Conservation (phyloP, 2,113 vertebrate species). For the Plectropomus leopardus region DNA sequence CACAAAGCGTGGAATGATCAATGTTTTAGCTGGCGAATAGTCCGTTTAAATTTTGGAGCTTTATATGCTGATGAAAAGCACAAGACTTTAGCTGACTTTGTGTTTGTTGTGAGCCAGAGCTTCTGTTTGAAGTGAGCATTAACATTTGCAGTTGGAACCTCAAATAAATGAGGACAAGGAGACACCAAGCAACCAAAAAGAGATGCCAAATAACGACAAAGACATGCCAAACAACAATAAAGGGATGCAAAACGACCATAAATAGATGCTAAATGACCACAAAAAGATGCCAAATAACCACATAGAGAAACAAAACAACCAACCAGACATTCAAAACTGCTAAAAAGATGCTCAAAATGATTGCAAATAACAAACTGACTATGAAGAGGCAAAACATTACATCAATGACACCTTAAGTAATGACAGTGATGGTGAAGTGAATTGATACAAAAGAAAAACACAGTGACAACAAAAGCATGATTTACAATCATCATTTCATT, state of each 20-base stretch:
- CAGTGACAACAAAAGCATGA: too few species aligned
- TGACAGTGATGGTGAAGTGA: too few species aligned
- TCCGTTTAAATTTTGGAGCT: slow-evolving; percentile 25
- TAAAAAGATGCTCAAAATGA: too few species aligned
- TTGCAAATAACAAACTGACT: too few species aligned
- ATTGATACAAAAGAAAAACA: too few species aligned
- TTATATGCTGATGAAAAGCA: slow-evolving; percentile 5
- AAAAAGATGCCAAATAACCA: not conserved
- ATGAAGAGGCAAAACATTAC: too few species aligned
- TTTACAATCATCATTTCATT: too few species aligned
- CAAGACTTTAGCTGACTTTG: not conserved
- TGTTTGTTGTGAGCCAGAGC: not conserved
- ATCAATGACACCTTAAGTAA: too few species aligned
- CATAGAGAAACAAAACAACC: not conserved
- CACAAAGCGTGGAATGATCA: slow-evolving; percentile 57
- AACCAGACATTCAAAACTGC: too few species aligned
- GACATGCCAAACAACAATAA: not conserved
- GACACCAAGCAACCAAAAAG: not conserved
- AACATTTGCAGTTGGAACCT: not conserved
- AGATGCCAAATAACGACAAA: not conserved
- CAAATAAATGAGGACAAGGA: not conserved
- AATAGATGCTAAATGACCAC: not conserved
- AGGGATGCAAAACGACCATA: not conserved
- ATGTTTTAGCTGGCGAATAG: slow-evolving; percentile 24
- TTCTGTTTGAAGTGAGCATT: not conserved